Evolutionary conservation across 2,888 invertebrate species (phyloP), one percentile per base, ranked within the genome.

Genomic region (Mesoligia furuncula): DNA sequence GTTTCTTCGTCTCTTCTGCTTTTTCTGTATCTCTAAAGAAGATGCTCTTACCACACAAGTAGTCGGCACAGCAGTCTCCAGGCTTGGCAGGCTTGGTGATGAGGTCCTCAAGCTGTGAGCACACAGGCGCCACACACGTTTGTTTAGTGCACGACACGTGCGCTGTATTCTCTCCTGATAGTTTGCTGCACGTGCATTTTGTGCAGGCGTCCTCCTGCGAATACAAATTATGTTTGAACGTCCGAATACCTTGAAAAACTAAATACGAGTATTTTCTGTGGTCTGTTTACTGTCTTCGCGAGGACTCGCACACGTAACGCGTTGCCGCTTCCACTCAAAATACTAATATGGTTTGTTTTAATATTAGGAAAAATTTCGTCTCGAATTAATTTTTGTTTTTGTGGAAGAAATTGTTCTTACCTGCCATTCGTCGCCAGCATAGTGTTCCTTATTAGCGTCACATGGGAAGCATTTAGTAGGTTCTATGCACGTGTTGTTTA

Each of bases 201-300:
- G 98, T 98, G 91, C 99, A 99, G 59, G 97, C 97, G 89, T 98
- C 98, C 97, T 77, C 98, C 98, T 80, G 97, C 93, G 77, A 7
- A 11, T 9, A 0, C 0, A 45, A 15, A 48, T 24, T 36, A 11
- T 24, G 62, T 36, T 59, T 27, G 27, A 27, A 59, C n/a, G n/a
- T 13, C n/a, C n/a, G 13, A n/a, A 13, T 57, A 57, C 54, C 9
- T 54, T 54, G 54, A n/a, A 1, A 54, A 54, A 54, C 0, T 57
- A n/a, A 13, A n/a, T n/a, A 57, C n/a, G 5, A 57, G 13, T n/a
- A 57, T 54, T 54, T 54, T 54, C 57, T 57, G 57, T 57, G n/a
- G n/a, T n/a, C 11, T 11, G 57, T 57, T 57, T n/a, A 13, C 9
- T 24, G 54, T 54, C 9, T 54, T 54, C 9, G 54, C 9, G 54